Evolutionary conservation across 2,113 vertebrate species (phyloP).

Genomic region (Varanus salvator): DNA sequence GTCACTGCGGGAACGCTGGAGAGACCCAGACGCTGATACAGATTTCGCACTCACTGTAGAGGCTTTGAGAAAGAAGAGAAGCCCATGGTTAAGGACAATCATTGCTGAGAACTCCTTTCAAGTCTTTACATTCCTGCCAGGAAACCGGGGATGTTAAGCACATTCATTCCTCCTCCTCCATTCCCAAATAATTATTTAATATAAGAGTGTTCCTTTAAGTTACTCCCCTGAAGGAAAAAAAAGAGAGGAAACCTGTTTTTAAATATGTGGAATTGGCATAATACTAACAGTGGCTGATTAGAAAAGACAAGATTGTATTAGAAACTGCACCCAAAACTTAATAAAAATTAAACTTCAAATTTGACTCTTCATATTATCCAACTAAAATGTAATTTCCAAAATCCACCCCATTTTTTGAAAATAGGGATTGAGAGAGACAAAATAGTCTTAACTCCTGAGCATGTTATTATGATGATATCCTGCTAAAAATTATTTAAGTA

Average conservation of each 20-base stretch:
- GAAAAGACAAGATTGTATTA: too few relatives aligned
- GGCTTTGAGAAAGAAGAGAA: conserved; percentile 76
- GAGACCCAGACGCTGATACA: conserved; percentile 85
- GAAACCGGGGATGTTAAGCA: background rate
- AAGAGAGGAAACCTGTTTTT: background rate
- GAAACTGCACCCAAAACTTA: background rate
- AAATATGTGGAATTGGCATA: background rate
- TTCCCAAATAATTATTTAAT: background rate
- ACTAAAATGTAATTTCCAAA: background rate
- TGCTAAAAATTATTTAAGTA: background rate
- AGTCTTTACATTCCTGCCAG: background rate
- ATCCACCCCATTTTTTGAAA: background rate
- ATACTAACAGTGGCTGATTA: background rate
- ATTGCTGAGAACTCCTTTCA: background rate
- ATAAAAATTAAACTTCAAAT: background rate
- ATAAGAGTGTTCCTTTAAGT: background rate
- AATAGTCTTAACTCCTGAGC: background rate
- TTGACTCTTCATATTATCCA: background rate
- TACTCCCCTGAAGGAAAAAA: background rate
- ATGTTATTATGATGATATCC: background rate
- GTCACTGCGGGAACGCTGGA: conserved; percentile 96
- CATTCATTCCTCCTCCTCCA: background rate
- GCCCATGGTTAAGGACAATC: conserved; percentile 56
- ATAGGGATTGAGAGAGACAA: background rate
- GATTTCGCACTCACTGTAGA: conserved; percentile 88